Evolutionary conservation across 2,888 invertebrate species (phyloP), one percentile per base, ranked within the genome.

Genomic region (Pandemis cinnamomeana): DNA sequence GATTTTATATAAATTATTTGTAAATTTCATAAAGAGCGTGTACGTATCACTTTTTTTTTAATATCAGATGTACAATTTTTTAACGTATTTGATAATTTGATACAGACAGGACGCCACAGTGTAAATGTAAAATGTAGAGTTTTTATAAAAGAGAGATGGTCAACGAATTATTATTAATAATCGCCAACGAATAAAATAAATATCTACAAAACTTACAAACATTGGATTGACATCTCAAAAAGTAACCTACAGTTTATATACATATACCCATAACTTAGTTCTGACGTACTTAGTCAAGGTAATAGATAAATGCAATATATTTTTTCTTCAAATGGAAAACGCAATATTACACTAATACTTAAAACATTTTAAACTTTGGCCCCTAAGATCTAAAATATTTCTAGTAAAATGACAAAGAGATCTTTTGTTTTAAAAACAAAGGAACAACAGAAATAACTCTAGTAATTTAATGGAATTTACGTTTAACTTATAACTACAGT

Each of bases 371-470:
- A 55, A 6, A 55, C 8, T 6, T 55, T 74, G 74, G 74, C 46
- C 74, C 70, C 61, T 71, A 70, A 20, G 20, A 8, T 20, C 36
- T 58, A 42, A 36, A 46, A 20, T 4, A 20, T 7, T 53, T 44
- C 42, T 48, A 55, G 6, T 15, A 42, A 58, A 58, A n/a, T n/a
- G 2, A 58, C 27, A 11, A 4, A 66, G 74, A 74, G 74, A 67
- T 74, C 74, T 66, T 67, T 71, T 71, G 60, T 74, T 67, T 72
- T 60, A 11, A 62, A 74, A 74, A 74, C 71, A 71, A 67, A 67
- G 66, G 70, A 74, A 70, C 70, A 61, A 15, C 64, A 51, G 44
- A 60, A 64, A 36, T 51, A 67, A 27, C 53, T 66, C 20, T 44
- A 5, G 41, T 66, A 60, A 42, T 46, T 72, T 15, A 63, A 73